Evolutionary conservation across 2,113 vertebrate species (phyloP), one percentile per base, ranked within the genome.

Genomic region (Rhegmatorhina hoffmannsi): DNA sequence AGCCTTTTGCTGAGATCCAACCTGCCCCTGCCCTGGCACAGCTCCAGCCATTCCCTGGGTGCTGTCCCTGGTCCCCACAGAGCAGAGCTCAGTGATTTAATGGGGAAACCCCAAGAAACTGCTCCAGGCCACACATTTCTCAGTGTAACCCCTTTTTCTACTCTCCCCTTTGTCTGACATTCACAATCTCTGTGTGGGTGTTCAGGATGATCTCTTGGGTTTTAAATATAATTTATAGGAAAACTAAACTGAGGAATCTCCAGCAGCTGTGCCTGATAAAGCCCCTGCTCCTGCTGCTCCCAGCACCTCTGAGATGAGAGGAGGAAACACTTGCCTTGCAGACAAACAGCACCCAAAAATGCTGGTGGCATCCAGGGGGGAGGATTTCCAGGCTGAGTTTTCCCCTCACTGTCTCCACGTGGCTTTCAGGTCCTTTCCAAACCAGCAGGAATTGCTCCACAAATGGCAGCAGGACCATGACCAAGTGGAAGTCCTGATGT

Each of bases 121-220:
- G 12, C 67, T 31, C 23, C 13, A 38, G 58, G 63, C 31, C 58
- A 11, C 9, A 2, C 1, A 5, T 64, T 62, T 33, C 47, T 52
- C 24, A 56, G 9, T 5, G 25, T 59, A 63, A 4, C 14, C 9
- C n/a, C 66, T 56, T 70, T 53, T 70, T 20, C 36, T 36, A 3
- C 46, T 43, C 49, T 68, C 13, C 7, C 5, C 0, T 49, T 34
- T 33, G 49, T 12, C 4, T 0, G 10, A 7, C 0, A 0, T 1
- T 6, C 66, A 13, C 12, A 3, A 31, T 31, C 23, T 1, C 0
- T 10, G 14, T 13, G 7, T 3, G 23, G 33, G 14, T 6, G n/a
- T 24, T 23, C 43, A 36, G 88, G 38, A 19, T 17, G 66, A 34
- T 72, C 50, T 63, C 26, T 6, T 26, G 82, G 26, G 8, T 5